Percentiles rank a stretch among this genome's conserved stretches.
Conservation (phyloP, 2,797 vertebrate genomes). For the Carcharodon carcharias region DNA sequence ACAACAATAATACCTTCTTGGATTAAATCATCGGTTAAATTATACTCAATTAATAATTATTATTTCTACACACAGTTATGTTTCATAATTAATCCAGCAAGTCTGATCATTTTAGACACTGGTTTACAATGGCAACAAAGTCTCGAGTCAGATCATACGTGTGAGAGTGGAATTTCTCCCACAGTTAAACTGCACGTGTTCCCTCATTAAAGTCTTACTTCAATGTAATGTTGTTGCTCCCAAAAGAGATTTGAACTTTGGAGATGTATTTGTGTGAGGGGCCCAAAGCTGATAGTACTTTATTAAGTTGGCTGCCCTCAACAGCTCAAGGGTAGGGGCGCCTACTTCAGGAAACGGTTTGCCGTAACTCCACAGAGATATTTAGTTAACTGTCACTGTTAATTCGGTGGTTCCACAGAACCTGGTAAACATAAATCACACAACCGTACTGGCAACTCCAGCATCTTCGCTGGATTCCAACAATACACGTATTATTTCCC, state of each 20-base stretch:
- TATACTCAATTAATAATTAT: neutral
- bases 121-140: neutral
- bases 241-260: slow-evolving; percentile 22
- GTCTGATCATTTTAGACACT: neutral
- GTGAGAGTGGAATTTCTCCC: neutral
- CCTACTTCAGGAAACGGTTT: slow-evolving; percentile 60
- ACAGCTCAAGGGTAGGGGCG: slow-evolving; percentile 53
- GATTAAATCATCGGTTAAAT: neutral
- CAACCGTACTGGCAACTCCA: neutral
- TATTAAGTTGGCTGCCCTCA: slow-evolving; percentile 53
- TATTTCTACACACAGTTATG: neutral
- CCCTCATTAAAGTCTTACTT: neutral
- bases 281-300: slow-evolving; percentile 54
- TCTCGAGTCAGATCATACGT: neutral
- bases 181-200: neutral
- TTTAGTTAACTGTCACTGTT: slow-evolving; percentile 51
- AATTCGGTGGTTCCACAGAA: slow-evolving; percentile 62
- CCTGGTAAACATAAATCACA: slow-evolving; percentile 53
- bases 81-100: neutral
- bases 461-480: neutral
- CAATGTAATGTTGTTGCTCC: neutral
- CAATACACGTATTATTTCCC: neutral
- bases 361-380: slow-evolving; percentile 52
- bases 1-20: neutral
- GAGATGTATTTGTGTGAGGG: slow-evolving; percentile 51